Base-by-base conservation (phyloP, 2,113 vertebrate species). In the Chascanopsetta lugubris region DNA sequence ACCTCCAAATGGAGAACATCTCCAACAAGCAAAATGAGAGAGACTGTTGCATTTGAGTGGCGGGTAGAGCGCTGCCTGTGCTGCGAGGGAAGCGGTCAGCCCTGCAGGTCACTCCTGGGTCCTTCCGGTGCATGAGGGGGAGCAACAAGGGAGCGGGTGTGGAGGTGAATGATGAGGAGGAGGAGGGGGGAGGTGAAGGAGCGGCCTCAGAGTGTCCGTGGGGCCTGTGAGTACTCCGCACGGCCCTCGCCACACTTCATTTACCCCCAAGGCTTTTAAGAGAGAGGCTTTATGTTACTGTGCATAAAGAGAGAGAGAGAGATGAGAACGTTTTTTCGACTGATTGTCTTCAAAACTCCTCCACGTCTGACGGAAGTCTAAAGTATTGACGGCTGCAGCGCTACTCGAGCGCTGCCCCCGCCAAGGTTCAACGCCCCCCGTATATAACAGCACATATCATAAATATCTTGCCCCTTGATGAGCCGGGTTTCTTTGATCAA, bases 81-180 rank as follows among this genome's bases (percentile, higher is more conserved):
- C 59, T 68, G 45, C 63, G 71, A 84, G 57, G 12, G 71, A 68
- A 71, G 74, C 53, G 51, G 75, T 69, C 76, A 71, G 78, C 63
- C 61, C 57, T 42, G 54, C 77, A 69, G 84, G 82, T 78, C 67
- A 49, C 74, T 50, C 55, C 13, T 6, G 20, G 48, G 72, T 75
- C 82, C 38, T n/a, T n/a, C 4, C 36, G 54, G 68, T 78, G 64
- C 75, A 64, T 60, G 60, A 69, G 62, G 46, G 71, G 55, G 53
- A 75, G 43, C 53, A 49, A 62, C 45, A 72, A 46, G 73, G 67
- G 50, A 29, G 51, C 40, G 55, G 47, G 32, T 70, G 58, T 49
- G 24, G 46, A 49, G 9, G 38, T 69, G 84, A 80, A 87, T 87
- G 71, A 76, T 65, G 77, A 88, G 84, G 72, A 80, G 56, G 61